These are phyloP conservation scores for Smittia aterrima DNA, from an alignment of 2,888 invertebrate genomes.

Conservation along the genomic window DNA sequence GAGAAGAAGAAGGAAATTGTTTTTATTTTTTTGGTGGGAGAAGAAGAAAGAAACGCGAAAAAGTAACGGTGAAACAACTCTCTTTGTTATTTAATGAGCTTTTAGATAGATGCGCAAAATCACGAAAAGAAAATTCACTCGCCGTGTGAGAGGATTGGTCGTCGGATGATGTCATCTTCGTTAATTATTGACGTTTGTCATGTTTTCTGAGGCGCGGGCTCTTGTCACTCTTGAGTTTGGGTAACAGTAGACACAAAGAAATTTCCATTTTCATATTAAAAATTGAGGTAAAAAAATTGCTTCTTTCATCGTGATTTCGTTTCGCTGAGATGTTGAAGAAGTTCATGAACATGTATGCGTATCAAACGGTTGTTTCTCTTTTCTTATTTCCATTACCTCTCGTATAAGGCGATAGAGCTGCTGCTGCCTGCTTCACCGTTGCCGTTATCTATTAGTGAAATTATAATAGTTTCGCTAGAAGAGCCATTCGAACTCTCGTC, in stretches of 20 bases:
- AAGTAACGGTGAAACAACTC: conserved; percentile 31
- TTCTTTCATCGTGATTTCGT: not conserved
- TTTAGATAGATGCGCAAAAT: conserved; percentile 21
- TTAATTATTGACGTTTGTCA: not conserved
- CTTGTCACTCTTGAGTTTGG: not conserved
- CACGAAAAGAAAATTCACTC: conserved; percentile 7
- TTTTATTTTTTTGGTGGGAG: not conserved
- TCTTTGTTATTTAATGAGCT: conserved; percentile 38
- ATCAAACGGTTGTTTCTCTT: conserved; percentile 38
- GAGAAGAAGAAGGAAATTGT: conserved; percentile 16
- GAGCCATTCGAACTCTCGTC: not conserved
- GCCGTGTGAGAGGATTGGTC: not conserved
- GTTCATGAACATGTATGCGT: conserved; percentile 36
- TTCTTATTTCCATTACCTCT: not conserved
- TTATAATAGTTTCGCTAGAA: conserved; percentile 9
- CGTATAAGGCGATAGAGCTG: conserved; percentile 30
- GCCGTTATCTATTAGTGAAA: conserved; percentile 41
- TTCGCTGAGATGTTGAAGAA: not conserved
- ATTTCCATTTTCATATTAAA: conserved; percentile 1
- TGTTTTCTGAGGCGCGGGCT: not conserved
- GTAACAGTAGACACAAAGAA: not conserved
- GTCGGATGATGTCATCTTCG: conserved; percentile 5
- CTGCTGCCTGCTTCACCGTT: not conserved
- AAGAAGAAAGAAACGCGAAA: conserved; percentile 21
- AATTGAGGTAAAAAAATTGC: not conserved